These are phyloP conservation scores for Metalampra italica DNA, from an alignment of 2,888 invertebrate genomes.

Conservation along the genomic window DNA sequence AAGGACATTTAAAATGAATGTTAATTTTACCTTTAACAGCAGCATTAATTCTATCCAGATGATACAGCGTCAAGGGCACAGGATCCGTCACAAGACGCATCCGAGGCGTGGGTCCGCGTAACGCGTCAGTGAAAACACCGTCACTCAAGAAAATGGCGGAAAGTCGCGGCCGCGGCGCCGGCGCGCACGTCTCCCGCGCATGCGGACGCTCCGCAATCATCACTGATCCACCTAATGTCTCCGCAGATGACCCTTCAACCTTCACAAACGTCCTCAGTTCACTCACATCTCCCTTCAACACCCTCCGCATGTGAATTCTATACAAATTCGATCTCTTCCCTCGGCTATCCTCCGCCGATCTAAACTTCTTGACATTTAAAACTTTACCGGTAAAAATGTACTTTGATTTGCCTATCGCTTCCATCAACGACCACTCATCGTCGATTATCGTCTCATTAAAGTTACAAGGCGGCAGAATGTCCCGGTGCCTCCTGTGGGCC, in stretches of 20 bases:
- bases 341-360: slow-evolving; percentile 38
- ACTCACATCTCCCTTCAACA: slow-evolving; percentile 65
- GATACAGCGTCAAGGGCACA: slow-evolving; percentile 73
- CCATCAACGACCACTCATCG: slow-evolving; percentile 72
- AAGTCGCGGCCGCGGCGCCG: slow-evolving; percentile 63
- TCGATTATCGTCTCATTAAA: slow-evolving; percentile 74
- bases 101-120: slow-evolving; percentile 47
- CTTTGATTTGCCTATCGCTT: slow-evolving; percentile 69
- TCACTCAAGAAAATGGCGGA: slow-evolving; percentile 71
- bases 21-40: slow-evolving; percentile 72
- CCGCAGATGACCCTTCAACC: slow-evolving; percentile 46
- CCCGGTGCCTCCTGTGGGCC: slow-evolving; percentile 59
- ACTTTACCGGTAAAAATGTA: slow-evolving; percentile 76
- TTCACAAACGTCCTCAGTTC: slow-evolving; percentile 58
- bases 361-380: slow-evolving; percentile 62
- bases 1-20: background rate
- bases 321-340: slow-evolving; percentile 64
- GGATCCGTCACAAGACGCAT: slow-evolving; percentile 66
- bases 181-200: slow-evolving; percentile 58
- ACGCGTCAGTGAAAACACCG: slow-evolving; percentile 40
- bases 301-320: slow-evolving; percentile 63
- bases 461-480: slow-evolving; percentile 61
- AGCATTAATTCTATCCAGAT: slow-evolving; percentile 73
- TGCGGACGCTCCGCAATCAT: slow-evolving; percentile 54
- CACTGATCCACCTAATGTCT: slow-evolving; percentile 60